phyloP scores from a whole-genome alignment of 2,888 invertebrate genomes.

The Laspeyria flexula region DNA sequence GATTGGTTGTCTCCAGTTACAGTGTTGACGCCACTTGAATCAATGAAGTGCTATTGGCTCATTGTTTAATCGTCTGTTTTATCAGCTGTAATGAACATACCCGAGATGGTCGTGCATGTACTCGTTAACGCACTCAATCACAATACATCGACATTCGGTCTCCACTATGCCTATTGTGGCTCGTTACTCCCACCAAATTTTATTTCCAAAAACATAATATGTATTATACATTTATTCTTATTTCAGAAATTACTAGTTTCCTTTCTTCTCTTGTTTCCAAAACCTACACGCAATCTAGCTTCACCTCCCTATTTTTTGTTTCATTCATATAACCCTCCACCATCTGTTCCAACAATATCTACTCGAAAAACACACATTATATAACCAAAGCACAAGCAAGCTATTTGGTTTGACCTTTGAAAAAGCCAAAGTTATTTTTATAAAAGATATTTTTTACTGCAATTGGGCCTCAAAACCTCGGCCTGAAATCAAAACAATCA shows the following conservation, averaged over 20 bases:
- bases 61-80: conserved; percentile 81
- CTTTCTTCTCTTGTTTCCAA: background rate
- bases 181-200: conserved; percentile 16
- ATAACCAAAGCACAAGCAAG: conserved; percentile 8
- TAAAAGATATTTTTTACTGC: conserved; percentile 19
- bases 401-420: conserved; percentile 29
- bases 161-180: conserved; percentile 13
- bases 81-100: conserved; percentile 75
- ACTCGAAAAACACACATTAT: conserved; percentile 17
- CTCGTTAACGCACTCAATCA: conserved; percentile 51
- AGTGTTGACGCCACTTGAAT: conserved; percentile 76
- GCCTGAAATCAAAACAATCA: conserved; percentile 16
- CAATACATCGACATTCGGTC: conserved; percentile 30
- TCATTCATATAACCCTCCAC: conserved; percentile 7
- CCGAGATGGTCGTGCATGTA: conserved; percentile 34
- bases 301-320: conserved; percentile 15
- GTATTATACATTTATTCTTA: conserved; percentile 17
- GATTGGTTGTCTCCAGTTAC: conserved; percentile 77
- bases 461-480: conserved; percentile 16
- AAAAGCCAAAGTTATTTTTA: conserved; percentile 26
- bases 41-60: conserved; percentile 80
- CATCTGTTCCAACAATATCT: conserved; percentile 30
- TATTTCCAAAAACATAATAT: conserved; percentile 23
- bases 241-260: conserved; percentile 1
- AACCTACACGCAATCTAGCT: conserved; percentile 22